These are phyloP conservation scores for Labroides dimidiatus DNA, from an alignment of 2,797 vertebrate genomes.

Conservation along the genomic window DNA sequence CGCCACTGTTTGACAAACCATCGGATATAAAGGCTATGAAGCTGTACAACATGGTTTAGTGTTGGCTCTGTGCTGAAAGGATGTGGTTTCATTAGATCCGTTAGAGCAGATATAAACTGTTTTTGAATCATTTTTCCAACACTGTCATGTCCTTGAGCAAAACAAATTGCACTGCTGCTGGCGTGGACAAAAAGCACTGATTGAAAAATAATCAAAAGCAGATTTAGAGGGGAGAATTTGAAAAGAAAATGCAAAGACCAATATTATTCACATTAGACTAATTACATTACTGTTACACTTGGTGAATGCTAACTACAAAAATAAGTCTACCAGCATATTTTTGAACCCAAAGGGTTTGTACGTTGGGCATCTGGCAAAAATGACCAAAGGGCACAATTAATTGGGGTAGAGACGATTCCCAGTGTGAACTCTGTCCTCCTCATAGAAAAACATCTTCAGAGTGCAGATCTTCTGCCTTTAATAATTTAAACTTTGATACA, in stretches of 20 bases:
- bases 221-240: slow-evolving; percentile 60
- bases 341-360: slow-evolving; percentile 74
- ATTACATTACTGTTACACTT: slow-evolving; percentile 82
- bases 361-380: slow-evolving; percentile 72
- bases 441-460: slow-evolving; percentile 78
- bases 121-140: slow-evolving; percentile 41
- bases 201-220: slow-evolving; percentile 78
- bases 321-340: slow-evolving; percentile 74
- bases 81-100: slow-evolving; percentile 44
- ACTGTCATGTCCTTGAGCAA: slow-evolving; percentile 63
- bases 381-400: slow-evolving; percentile 83
- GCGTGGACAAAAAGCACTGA: slow-evolving; percentile 72
- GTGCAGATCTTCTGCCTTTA: slow-evolving; percentile 75
- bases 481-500: slow-evolving; percentile 84
- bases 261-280: slow-evolving; percentile 84
- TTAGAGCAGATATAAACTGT: slow-evolving; percentile 44
- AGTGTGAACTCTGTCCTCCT: slow-evolving; percentile 76
- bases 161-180: slow-evolving; percentile 54
- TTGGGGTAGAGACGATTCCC: slow-evolving; percentile 74
- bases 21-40: slow-evolving; percentile 68
- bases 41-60: slow-evolving; percentile 72
- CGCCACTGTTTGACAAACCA: slow-evolving; percentile 73
- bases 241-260: slow-evolving; percentile 77
- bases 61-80: slow-evolving; percentile 57
- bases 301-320: slow-evolving; percentile 82